These are phyloP conservation scores for Cyanoderma ruficeps DNA, from an alignment of 2,113 vertebrate genomes.

Conservation along the genomic window DNA sequence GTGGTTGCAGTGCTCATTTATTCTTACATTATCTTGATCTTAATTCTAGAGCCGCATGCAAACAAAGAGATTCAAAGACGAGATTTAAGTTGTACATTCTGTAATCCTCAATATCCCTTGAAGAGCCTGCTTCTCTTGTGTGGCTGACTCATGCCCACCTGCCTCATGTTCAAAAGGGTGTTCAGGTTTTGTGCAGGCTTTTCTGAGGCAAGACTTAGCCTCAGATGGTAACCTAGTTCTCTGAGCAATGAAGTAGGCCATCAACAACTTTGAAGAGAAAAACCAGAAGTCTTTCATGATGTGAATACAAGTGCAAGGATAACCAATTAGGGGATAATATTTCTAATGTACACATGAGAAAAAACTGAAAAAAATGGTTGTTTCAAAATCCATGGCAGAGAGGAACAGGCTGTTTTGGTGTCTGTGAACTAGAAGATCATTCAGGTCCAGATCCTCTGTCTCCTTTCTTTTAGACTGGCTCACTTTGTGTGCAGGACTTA, in stretches of 20 bases:
- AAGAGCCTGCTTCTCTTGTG: constrained; percentile 23
- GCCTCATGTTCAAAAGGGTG: not conserved
- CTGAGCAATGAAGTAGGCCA: not conserved
- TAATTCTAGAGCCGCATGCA: not conserved
- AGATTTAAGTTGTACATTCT: constrained; percentile 8
- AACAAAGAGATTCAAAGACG: constrained; percentile 3
- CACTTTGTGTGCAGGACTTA: not conserved
- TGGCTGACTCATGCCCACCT: constrained; percentile 3
- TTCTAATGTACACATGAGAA: not conserved
- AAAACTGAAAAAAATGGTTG: not conserved
- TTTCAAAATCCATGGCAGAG: not conserved
- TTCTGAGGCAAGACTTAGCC: not conserved
- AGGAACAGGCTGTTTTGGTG: not conserved
- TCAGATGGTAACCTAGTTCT: not conserved
- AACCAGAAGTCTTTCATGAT: not conserved
- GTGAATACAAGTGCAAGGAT: not conserved
- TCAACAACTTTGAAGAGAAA: constrained; percentile 20
- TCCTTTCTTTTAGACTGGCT: not conserved
- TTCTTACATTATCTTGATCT: constrained; percentile 27
- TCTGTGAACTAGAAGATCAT: not conserved
- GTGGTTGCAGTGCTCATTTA: constrained; percentile 4
- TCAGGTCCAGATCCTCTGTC: not conserved
- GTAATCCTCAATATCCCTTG: constrained; percentile 4
- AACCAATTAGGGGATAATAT: not conserved
- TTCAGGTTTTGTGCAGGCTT: not conserved